phyloP scores from a whole-genome alignment of 2,888 invertebrate species.

The Pterobdella sp. region DNA sequence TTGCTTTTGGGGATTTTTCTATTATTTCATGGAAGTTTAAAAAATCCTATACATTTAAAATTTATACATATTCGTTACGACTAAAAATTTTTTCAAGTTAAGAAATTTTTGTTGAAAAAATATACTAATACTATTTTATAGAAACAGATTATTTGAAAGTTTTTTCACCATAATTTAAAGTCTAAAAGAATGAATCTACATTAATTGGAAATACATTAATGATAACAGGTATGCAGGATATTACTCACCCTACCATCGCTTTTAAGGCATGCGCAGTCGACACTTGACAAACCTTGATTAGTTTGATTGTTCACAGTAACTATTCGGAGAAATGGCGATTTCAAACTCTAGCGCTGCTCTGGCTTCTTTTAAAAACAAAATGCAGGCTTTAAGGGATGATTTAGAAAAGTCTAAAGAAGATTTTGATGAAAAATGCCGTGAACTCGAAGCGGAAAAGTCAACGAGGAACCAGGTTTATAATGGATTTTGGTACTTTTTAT shows the following conservation, averaged over 20 bases:
- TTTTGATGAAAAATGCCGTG: conserved; percentile 38
- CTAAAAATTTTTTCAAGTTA: too few relatives aligned
- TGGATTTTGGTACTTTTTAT: too few relatives aligned
- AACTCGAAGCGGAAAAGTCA: conserved; percentile 35
- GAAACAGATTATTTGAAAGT: too few relatives aligned
- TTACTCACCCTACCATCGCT: background rate
- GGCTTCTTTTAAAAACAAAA: conserved; percentile 38
- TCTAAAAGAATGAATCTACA: too few relatives aligned
- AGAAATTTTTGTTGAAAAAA: too few relatives aligned
- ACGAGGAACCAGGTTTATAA: conserved; percentile 35
- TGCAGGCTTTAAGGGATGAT: conserved; percentile 39
- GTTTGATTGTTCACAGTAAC: background rate
- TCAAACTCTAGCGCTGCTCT: conserved; percentile 34
- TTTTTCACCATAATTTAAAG: too few relatives aligned
- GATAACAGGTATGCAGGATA: conserved; percentile 11
- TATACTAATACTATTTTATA: too few relatives aligned
- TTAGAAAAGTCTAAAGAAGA: conserved; percentile 38
- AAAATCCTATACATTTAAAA: too few relatives aligned
- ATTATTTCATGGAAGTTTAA: too few relatives aligned
- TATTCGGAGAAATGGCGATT: conserved; percentile 24
- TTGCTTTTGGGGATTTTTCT: too few relatives aligned
- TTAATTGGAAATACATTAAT: too few relatives aligned
- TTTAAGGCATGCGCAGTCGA: conserved; percentile 11
- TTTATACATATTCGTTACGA: too few relatives aligned
- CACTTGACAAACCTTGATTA: conserved; percentile 15